Conservation (phyloP, 1,140 invertebrate species). For the Drosophila melanogaster region Release_6_plus_ISO1_MT NT_033777.3:7405501-7406000, state of each 20-base stretch:
- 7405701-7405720: constrained; percentile 80
- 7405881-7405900: constrained; percentile 66
- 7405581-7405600: constrained; percentile 26
- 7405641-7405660: constrained; percentile 72
- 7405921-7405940: constrained; percentile 78
- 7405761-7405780: background rate
- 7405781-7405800: background rate
- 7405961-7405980: constrained; percentile 22
- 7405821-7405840: constrained; percentile 55
- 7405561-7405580: constrained; percentile 59
- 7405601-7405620: constrained; percentile 7
- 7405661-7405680: constrained; percentile 74
- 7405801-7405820: constrained; percentile 31
- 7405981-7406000: constrained; percentile 19
- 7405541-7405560: constrained; percentile 66
- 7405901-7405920: constrained; percentile 76
- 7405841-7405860: constrained; percentile 65
- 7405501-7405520: constrained; percentile 56
- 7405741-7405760: constrained; percentile 62
- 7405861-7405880: constrained; percentile 64
- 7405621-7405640: constrained; percentile 58
- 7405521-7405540: constrained; percentile 79
- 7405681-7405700: constrained; percentile 60
- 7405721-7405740: constrained; percentile 79
- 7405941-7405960: constrained; percentile 59